Evolutionary conservation across 1,140 invertebrate genomes (phyloP).

Genomic region (Drosophila kurseongensis): DNA sequence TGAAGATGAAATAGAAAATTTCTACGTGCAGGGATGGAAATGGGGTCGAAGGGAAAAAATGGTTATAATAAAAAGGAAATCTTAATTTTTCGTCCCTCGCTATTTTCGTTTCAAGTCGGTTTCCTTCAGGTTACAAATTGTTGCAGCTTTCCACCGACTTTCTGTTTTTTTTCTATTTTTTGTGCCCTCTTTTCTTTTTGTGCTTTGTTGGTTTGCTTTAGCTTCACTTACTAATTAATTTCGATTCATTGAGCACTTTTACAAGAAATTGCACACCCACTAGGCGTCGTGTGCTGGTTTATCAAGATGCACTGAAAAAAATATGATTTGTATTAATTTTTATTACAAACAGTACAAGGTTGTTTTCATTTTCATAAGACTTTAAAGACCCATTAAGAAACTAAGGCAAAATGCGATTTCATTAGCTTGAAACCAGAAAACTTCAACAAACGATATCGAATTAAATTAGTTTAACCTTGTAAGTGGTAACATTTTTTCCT

Average conservation of each 20-base stretch:
- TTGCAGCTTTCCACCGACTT: conserved; percentile 39
- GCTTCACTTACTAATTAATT: conserved; percentile 80
- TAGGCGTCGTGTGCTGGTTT: conserved; percentile 3
- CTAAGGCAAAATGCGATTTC: no score
- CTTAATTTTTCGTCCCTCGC: conserved; percentile 75
- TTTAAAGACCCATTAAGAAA: no score
- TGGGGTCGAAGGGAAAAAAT: conserved; percentile 30
- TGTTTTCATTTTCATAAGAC: no score
- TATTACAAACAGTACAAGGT: no score
- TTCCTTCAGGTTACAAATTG: conserved; percentile 77
- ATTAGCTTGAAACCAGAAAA: no score
- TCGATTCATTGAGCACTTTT: conserved; percentile 83
- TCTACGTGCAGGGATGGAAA: conserved; percentile 1
- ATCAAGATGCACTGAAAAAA: background rate
- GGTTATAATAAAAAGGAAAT: conserved; percentile 72
- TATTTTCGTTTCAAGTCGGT: conserved; percentile 68
- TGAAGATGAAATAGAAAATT: conserved; percentile 44
- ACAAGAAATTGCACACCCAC: conserved; percentile 82
- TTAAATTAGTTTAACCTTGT: no score
- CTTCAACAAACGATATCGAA: no score
- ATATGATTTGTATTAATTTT: no score
- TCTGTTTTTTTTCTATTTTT: conserved; percentile 39
- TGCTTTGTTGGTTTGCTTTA: conserved; percentile 54
- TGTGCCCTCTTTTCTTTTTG: conserved; percentile 24
- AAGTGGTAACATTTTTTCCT: background rate